A percentile compares a stretch with the other conserved stretches of the same genome.
Conservation (phyloP, 2,888 invertebrate genomes). For the Thymelicus lineola region DNA sequence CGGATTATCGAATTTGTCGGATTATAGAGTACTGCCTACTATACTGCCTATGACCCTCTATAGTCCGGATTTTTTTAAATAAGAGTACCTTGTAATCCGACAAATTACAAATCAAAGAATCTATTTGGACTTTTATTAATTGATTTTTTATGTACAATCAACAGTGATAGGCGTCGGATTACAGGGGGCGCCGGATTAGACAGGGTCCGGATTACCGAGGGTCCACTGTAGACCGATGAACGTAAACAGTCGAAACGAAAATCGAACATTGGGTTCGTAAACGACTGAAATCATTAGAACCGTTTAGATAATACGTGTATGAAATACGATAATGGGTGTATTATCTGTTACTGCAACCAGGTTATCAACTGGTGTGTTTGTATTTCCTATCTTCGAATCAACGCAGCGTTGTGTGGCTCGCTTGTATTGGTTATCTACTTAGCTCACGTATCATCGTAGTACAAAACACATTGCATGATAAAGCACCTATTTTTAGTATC, state of each 20-base stretch:
- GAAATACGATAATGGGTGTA: conserved; percentile 42
- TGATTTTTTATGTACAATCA: too few relatives aligned
- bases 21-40: too few relatives aligned
- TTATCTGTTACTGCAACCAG: conserved; percentile 76
- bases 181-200: too few relatives aligned
- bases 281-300: conserved; percentile 44
- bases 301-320: conserved; percentile 42
- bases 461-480: conserved; percentile 63
- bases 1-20: too few relatives aligned
- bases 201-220: too few relatives aligned
- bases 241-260: conserved; percentile 26
- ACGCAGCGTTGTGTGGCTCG: conserved; percentile 56
- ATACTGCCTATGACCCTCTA: too few relatives aligned
- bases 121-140: too few relatives aligned
- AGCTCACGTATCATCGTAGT: conserved; percentile 57
- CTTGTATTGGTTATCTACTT: conserved; percentile 66
- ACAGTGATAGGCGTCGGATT: too few relatives aligned
- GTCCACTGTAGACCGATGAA: conserved; percentile 35
- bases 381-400: conserved; percentile 72
- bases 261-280: conserved; percentile 21
- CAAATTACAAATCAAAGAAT: too few relatives aligned
- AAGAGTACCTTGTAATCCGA: too few relatives aligned
- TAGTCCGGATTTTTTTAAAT: too few relatives aligned
- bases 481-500: conserved; percentile 66
- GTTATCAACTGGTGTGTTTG: conserved; percentile 80